These are phyloP conservation scores for Erynnis tages DNA, from an alignment of 2,888 invertebrate genomes.

Conservation along the genomic window DNA sequence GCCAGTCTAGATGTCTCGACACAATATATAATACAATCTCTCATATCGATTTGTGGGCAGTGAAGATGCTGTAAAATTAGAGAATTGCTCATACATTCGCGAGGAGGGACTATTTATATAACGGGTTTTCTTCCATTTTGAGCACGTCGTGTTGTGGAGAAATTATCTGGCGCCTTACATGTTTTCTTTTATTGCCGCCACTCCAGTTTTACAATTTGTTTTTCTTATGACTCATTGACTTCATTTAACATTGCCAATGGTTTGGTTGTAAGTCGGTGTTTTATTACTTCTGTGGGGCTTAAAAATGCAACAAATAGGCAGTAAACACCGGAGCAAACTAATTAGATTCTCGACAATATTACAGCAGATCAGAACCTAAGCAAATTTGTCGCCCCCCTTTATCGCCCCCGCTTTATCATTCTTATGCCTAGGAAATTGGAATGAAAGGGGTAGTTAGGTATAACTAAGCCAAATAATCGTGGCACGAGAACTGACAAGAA, in stretches of 20 bases:
- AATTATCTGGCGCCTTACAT: constrained; percentile 72
- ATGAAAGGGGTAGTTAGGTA: too few species aligned
- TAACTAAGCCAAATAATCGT: too few species aligned
- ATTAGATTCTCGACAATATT: constrained; percentile 3
- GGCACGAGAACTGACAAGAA: too few species aligned
- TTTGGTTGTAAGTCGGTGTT: constrained; percentile 7
- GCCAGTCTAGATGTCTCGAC: constrained; percentile 2
- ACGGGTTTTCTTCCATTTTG: constrained; percentile 68
- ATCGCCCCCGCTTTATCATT: too few species aligned
- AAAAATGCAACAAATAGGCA: constrained; percentile 13
- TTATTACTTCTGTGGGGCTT: constrained; percentile 18
- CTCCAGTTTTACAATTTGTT: constrained; percentile 55
- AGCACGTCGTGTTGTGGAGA: constrained; percentile 55
- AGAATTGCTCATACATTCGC: constrained; percentile 69
- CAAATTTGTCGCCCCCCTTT: constrained; percentile 1
- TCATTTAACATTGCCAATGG: constrained; percentile 16
- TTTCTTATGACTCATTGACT: constrained; percentile 68
- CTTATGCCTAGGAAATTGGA: too few species aligned
- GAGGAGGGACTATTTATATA: constrained; percentile 64
- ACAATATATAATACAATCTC: not conserved
- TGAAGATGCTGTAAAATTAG: constrained; percentile 59
- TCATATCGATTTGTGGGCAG: constrained; percentile 11
- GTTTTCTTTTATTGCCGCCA: constrained; percentile 64
- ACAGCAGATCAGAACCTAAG: not conserved
- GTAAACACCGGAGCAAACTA: constrained; percentile 5